Evolutionary conservation across 1,140 invertebrate genomes (phyloP), one percentile per base, ranked within the genome.

Genomic region (Notospermus geniculatus): DNA sequence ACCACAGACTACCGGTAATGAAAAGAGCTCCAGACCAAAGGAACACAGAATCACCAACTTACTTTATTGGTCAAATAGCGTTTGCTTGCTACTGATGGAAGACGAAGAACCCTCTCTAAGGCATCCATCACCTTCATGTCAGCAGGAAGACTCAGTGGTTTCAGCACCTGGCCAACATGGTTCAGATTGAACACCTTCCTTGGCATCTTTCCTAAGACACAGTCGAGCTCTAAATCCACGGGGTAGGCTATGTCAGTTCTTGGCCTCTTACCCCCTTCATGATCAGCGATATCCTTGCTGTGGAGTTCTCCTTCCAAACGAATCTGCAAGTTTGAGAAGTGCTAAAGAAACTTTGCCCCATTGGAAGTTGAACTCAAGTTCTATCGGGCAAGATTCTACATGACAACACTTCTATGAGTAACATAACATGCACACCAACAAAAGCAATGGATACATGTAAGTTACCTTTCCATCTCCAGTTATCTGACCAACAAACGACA

Each of bases 31-130:
- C 32, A 4, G 32, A 36, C 32, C 15, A 36, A 36, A 36, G 4
- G 15, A n/a, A n/a, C n/a, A n/a, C n/a, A n/a, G n/a, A n/a, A n/a
- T 64, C 36, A 58, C 4, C 5, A 25, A 29, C 70, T 53, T 43
- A 81, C 95, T 80, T 89, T 89, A 74, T 92, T 97, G 0, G 94
- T 98, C 0, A 98, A 84, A 77, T 93, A 99, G 71, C 95, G 85
- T 80, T 99, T 99, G 75, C 93, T 97, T 45, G 88, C 91, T 27
- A 99, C 95, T 5, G 92, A 88, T 0, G 95, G 91, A 22, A 98
- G 83, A 66, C 91, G 86, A 17, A 98, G 80, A 1, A 98, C 94
- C 70, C 88, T 83, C 41, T 91, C 83, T 1, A 98, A 80, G 7
- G 89, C 90, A 60, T 86, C 85, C 43, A 83, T 80, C 11, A 89